These are phyloP conservation scores for Ophion ellenae DNA, from an alignment of 2,888 invertebrate genomes.

Conservation along the genomic window DNA sequence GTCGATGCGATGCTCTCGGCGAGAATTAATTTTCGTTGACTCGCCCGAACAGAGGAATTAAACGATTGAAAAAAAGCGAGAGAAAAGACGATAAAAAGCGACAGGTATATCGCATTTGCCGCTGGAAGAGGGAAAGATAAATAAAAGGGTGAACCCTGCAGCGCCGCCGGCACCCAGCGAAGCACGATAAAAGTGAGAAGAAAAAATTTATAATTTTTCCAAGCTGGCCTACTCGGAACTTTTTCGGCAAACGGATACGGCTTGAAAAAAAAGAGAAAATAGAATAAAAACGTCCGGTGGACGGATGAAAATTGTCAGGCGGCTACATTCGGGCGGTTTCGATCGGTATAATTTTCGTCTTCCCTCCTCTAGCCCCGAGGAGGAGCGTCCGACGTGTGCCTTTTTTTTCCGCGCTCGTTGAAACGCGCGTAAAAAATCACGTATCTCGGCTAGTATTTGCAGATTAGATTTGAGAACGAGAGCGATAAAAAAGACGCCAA, in stretches of 20 bases:
- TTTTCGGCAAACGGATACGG: not conserved
- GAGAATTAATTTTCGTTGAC: not conserved
- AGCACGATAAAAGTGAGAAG: not conserved
- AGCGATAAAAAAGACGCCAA: not conserved
- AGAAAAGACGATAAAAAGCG: not conserved
- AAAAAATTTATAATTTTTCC: not conserved
- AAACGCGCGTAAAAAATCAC: constrained; percentile 30
- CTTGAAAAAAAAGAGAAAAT: not conserved
- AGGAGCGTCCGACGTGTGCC: not conserved
- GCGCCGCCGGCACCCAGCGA: not conserved
- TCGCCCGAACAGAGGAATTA: not conserved
- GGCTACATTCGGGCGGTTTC: not conserved
- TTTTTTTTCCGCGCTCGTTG: not conserved
- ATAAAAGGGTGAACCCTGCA: not conserved
- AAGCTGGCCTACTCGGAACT: not conserved
- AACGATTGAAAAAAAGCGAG: not conserved
- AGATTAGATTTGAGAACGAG: constrained; percentile 60
- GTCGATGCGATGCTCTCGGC: not conserved
- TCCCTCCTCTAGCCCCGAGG: not conserved
- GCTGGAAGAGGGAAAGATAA: not conserved
- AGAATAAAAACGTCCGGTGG: too few species aligned
- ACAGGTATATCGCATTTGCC: not conserved
- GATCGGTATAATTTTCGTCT: not conserved
- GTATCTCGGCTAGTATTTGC: constrained; percentile 67
- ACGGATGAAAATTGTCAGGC: not conserved